Conservation (phyloP, 2,888 invertebrate genomes). For the Caenorhabditis uteleia region DNA sequence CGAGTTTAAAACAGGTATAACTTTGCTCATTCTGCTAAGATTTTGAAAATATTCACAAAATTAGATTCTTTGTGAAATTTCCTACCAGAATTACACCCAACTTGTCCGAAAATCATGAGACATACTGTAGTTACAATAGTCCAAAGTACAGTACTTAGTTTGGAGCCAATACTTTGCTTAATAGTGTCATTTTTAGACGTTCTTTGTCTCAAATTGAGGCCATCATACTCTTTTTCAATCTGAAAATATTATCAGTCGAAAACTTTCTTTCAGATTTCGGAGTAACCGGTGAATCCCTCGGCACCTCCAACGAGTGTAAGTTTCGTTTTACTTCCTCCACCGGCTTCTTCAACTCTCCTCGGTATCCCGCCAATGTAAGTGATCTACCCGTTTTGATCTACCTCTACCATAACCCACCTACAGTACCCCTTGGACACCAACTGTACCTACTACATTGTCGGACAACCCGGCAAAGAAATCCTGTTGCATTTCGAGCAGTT, state of each 20-base stretch:
- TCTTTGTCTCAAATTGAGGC: too few relatives aligned
- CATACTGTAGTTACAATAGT: too few relatives aligned
- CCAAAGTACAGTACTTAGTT: too few relatives aligned
- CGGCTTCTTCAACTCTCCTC: constrained; percentile 72
- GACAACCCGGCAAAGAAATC: constrained; percentile 64
- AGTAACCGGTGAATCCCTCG: constrained; percentile 71
- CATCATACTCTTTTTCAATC: too few relatives aligned
- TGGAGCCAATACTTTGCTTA: too few relatives aligned
- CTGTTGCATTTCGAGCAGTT: constrained; percentile 68
- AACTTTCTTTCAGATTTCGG: constrained; percentile 71
- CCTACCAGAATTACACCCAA: too few relatives aligned
- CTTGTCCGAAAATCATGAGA: too few relatives aligned
- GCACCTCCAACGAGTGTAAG: constrained; percentile 70
- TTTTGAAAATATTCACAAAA: too few relatives aligned
- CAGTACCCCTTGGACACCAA: constrained; percentile 71
- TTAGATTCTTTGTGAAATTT: too few relatives aligned
- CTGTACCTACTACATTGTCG: constrained; percentile 72
- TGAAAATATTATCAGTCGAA: too few relatives aligned
- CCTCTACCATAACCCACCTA: constrained; percentile 4
- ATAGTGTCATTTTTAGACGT: too few relatives aligned
- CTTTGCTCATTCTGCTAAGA: too few relatives aligned
- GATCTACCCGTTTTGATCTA: neutral
- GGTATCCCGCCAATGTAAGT: constrained; percentile 67
- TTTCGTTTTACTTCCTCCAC: constrained; percentile 69
- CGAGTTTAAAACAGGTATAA: constrained; percentile 71